Base-by-base conservation (phyloP, 2,113 vertebrate genomes). In the Electrona antarctica region DNA sequence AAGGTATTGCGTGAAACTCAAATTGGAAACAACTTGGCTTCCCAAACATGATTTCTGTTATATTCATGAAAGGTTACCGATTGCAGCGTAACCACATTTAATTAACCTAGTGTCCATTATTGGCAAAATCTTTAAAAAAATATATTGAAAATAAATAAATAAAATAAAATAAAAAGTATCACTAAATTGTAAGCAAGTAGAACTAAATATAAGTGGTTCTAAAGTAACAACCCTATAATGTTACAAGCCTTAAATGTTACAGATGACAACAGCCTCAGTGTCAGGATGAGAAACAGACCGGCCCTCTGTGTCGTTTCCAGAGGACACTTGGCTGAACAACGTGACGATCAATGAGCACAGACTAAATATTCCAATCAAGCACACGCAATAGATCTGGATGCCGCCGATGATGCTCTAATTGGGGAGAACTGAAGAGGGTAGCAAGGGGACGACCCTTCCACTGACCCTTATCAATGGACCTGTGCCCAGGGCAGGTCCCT, bases 391-490 rank as follows among this genome's bases (percentile, higher is more conserved):
- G 81, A 88, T 83, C 85, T 78, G 83, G 78, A 78, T 47, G 63
- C 80, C 71, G 76, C 12, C 52, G n/a, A 41, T 49, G 46, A 52
- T 82, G 78, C 77, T 80, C 69, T 87, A 88, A 86, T 87, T 88
- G 84, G 83, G 85, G 80, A 76, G 74, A 88, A 84, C 78, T 77
- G 75, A 85, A 89, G 79, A 67, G 64, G 68, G 74, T 41, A 81
- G 71, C 55, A 55, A 55, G 74, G 66, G 14, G 80, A 76, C 61
- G 86, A 92, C 90, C 91, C 84, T 68, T 86, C 61, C 71, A 59
- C 13, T 86, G 89, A 93, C 89, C 89, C 81, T 78, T 82, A 76
- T 82, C 84, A 85, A 85, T 85, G 74, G 67, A 74, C 63, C 74
- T 12, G 41, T 84, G 86, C 79, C 86, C 76, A 77, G 74, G 87